A percentile compares a stretch with the other conserved stretches of the same genome.
Conservation (phyloP, 2,113 vertebrate genomes). For the Anguilla japonica region DNA sequence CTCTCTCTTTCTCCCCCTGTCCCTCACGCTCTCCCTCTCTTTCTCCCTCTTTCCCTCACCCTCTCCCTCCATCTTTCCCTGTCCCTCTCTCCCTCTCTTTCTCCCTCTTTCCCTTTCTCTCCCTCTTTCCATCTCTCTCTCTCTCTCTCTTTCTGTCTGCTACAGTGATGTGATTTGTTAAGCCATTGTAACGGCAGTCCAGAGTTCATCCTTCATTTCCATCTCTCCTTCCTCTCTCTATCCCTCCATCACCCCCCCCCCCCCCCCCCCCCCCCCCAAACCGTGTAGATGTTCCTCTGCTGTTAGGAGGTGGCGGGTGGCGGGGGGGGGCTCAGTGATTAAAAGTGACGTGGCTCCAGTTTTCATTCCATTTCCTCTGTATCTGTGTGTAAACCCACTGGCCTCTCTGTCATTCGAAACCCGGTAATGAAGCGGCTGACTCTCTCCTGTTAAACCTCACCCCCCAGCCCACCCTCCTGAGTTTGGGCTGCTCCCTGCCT, state of each 20-base stretch:
- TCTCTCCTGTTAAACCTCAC: conserved; percentile 15
- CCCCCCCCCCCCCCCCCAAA: not conserved
- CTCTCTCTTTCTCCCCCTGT: not conserved
- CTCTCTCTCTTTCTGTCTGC: too few species aligned
- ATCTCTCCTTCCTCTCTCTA: conserved; percentile 48
- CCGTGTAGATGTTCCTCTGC: too few species aligned
- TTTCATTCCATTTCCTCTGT: conserved; percentile 45
- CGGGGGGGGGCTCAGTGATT: too few species aligned
- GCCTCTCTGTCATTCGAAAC: conserved; percentile 58
- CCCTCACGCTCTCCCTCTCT: too few species aligned
- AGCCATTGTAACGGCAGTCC: too few species aligned
- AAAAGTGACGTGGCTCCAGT: too few species aligned
- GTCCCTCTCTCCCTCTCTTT: too few species aligned
- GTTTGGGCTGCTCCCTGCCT: not conserved
- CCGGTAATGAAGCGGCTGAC: conserved; percentile 58
- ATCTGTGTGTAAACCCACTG: conserved; percentile 9
- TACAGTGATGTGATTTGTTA: too few species aligned
- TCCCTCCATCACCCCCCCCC: not conserved
- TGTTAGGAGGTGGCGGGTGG: too few species aligned
- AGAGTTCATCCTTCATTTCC: conserved; percentile 50
- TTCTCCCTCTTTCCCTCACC: not conserved
- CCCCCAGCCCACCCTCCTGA: too few species aligned
- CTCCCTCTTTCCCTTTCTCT: too few species aligned
- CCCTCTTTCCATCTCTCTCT: not conserved
- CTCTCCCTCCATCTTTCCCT: conserved; percentile 67